phyloP scores from a whole-genome alignment of 1,140 invertebrate genomes.

The Thaumetopoea pityocampa region DNA sequence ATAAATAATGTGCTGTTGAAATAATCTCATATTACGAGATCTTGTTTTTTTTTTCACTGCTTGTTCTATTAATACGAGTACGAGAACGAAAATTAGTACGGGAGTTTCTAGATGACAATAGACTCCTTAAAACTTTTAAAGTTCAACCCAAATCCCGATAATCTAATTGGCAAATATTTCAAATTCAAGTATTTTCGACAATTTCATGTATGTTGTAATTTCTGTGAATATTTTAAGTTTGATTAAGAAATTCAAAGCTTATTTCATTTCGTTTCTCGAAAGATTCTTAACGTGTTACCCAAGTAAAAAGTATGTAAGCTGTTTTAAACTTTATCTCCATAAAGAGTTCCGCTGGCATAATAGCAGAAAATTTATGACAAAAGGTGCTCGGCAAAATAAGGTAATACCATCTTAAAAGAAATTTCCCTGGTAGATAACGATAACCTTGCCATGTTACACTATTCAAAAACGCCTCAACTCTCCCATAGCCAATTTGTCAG shows the following conservation, averaged over 20 bases:
- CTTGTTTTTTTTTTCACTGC: neutral
- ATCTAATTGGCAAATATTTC: conserved; percentile 4
- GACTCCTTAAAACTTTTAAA: too few species aligned
- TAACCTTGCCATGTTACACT: conserved; percentile 8
- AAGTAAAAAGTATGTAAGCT: conserved; percentile 7
- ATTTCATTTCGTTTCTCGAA: conserved; percentile 8
- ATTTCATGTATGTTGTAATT: conserved; percentile 15
- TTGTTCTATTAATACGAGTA: too few species aligned
- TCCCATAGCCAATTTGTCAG: conserved; percentile 26
- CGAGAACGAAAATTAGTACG: too few species aligned
- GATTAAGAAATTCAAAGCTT: conserved; percentile 14
- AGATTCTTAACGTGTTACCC: conserved; percentile 8
- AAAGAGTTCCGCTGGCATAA: conserved; percentile 8
- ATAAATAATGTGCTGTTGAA: conserved; percentile 11
- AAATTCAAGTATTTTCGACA: conserved; percentile 12
- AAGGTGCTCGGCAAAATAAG: conserved; percentile 13
- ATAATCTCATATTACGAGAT: conserved; percentile 3
- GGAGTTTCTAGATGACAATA: too few species aligned
- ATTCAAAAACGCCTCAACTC: conserved; percentile 19
- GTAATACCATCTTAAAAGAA: conserved; percentile 4
- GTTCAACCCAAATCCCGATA: too few species aligned
- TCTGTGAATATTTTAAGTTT: conserved; percentile 21
- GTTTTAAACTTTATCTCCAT: conserved; percentile 12
- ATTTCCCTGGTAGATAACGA: conserved; percentile 7
- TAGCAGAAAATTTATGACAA: conserved; percentile 6